A percentile compares a stretch with the other conserved stretches of the same genome.
Conservation (phyloP, 2,113 vertebrate species). For the Trematomus loennbergii region DNA sequence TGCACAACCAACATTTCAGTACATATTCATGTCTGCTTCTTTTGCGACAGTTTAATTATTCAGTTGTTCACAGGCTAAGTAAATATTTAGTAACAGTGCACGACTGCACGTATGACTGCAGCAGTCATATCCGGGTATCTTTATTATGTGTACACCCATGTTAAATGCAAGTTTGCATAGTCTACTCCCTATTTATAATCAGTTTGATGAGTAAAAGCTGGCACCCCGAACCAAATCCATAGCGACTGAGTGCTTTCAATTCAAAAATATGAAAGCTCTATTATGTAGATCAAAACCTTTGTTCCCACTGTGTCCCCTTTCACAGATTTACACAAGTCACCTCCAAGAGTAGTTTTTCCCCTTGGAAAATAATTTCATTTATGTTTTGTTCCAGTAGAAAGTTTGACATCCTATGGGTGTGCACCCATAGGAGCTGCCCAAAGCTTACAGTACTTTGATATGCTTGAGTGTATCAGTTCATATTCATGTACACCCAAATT, state of each 20-base stretch:
- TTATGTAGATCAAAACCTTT: not conserved
- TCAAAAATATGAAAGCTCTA: not conserved
- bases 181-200: not conserved
- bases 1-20: not conserved
- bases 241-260: not conserved
- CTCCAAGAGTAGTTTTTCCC: constrained; percentile 11
- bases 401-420: not conserved
- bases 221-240: not conserved
- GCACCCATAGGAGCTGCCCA: constrained; percentile 13
- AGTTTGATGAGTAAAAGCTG: not conserved
- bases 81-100: constrained; percentile 25
- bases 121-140: not conserved
- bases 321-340: not conserved
- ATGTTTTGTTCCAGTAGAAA: constrained; percentile 13
- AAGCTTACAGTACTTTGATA: constrained; percentile 39
- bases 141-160: not conserved
- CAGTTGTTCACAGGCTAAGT: not conserved
- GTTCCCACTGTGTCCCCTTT: not conserved
- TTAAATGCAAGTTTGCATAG: constrained; percentile 12
- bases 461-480: not conserved
- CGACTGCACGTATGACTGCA: constrained; percentile 5
- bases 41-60: not conserved
- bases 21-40: not conserved
- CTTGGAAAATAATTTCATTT: not conserved
- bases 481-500: not conserved